Base-by-base conservation (phyloP, 2,113 vertebrate species). In the Malurus alboscapulatus region DNA sequence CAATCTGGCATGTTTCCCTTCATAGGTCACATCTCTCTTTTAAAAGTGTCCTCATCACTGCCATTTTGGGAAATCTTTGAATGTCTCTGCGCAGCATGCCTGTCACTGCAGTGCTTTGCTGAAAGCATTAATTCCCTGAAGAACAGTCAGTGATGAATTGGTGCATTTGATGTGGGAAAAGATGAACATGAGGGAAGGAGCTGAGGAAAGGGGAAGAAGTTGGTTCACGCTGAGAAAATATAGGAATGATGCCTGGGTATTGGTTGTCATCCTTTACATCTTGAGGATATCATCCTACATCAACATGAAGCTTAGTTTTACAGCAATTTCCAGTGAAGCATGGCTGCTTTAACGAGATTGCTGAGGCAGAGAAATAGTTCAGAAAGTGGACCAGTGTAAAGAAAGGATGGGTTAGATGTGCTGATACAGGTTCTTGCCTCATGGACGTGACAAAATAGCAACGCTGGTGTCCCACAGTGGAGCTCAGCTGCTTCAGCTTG, bases 61-160 rank as follows among this genome's bases (percentile, higher is more conserved):
- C 68, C 86, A 42, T 83, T 95, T 89, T 93, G 69, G 69, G 68
- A 92, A 95, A 92, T 78, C 58, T 89, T 82, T 84, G 54, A 75
- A 48, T 3, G 4, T 89, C 53, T 91, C 72, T 9, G 51, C 58
- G 26, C 55, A 58, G 55, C 9, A 20, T 96, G 90, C 86, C 54
- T 95, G 84, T 94, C 73, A 90, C 65, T 66, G 48, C 75, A 68
- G 34, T 47, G 24, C 68, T 93, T 89, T 91, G 67, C 66, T 88
- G 69, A 80, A 94, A 94, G 34, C 59, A 45, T 86, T 93, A 77
- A 90, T 87, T 94, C 69, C 66, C 50, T 73, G 32, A 96, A 91
- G 92, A 90, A 34, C 44, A 78, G 66, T 66, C 81, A 65, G 22
- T 55, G 63, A 83, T 79, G 86, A 79, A 80, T 87, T 87, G 71